Evolutionary conservation across 1,140 invertebrate species (phyloP), one percentile per base, ranked within the genome.

Genomic region (Camponotus floridanus): DNA sequence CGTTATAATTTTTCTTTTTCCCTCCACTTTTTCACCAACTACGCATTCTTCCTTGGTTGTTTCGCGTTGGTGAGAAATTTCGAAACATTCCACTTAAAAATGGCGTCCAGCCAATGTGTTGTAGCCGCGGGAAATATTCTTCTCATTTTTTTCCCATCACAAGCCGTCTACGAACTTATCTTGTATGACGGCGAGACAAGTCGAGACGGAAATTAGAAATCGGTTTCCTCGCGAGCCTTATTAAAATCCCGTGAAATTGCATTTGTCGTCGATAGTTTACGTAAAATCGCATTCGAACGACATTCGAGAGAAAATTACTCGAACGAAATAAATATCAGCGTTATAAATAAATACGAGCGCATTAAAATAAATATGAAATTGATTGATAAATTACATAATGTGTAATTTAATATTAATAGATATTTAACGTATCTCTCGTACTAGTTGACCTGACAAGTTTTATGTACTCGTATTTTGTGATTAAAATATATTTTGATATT

Each of bases 41-140:
- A 15, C 26, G 11, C 6, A 33, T 48, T 81, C 61, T 73, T 45
- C 64, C 59, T 15, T 45, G n/a, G 39, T 62, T 15, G 39, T 62
- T 15, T 55, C 61, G 21, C 42, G 18, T 42, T n/a, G 39, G n/a
- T 26, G 67, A 57, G 13, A 74, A 83, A 83, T 62, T 73, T 62
- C n/a, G 42, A 73, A 83, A 83, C 68, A 48, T 83, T 83, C 55
- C 55, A 71, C 79, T 73, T 83, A 61, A 48, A 45, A 48, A 57
- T 48, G 18, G 31, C 45, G 55, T 83, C 79, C 48, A 42, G 31
- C 18, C 57, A 31, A 7, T 51, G 48, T 83, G 26, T 26, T 26
- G 26, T 61, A 59, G 26, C 57, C 45, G 7, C 48, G 55, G 11
- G 5, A 61, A 73, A 73, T 48, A 33, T 39, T 3, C 42, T 45